These are phyloP conservation scores for Seira sanloemensis DNA, from an alignment of 2,888 invertebrate genomes.

Conservation along the genomic window DNA sequence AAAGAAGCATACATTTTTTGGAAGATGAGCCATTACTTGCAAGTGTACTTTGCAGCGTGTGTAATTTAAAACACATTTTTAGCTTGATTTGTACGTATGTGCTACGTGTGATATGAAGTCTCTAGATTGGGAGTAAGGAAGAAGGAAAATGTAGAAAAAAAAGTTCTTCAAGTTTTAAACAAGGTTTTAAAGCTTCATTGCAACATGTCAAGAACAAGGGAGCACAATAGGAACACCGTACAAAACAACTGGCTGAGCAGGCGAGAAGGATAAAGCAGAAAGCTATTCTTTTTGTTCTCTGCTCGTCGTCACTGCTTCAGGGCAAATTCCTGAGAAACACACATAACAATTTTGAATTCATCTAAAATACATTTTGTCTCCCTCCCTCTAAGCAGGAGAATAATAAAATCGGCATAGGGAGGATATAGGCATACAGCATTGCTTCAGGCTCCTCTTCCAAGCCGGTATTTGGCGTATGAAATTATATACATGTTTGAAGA, in stretches of 20 bases:
- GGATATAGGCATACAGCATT: background rate
- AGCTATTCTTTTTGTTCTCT: slow-evolving; percentile 43
- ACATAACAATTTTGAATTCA: slow-evolving; percentile 48
- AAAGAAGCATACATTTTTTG: background rate
- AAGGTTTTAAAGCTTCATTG: slow-evolving; percentile 20
- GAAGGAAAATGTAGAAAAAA: no score
- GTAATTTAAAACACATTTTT: background rate
- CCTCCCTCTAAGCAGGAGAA: background rate
- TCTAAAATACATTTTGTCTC: background rate
- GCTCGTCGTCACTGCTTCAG: slow-evolving; percentile 48
- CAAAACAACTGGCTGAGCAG: background rate
- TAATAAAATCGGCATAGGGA: background rate
- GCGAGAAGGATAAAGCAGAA: background rate
- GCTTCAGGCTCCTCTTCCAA: background rate
- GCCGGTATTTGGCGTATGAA: background rate
- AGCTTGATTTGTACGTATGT: background rate
- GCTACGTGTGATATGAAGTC: background rate
- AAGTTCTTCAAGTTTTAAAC: background rate
- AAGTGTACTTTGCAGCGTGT: background rate
- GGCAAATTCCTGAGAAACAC: slow-evolving; percentile 70
- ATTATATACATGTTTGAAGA: background rate
- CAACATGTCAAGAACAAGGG: background rate
- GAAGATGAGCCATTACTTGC: background rate
- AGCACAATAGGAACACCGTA: background rate
- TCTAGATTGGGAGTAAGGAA: background rate